phyloP scores from a whole-genome alignment of 2,797 vertebrate species.

The Oreochromis mossambicus region DNA sequence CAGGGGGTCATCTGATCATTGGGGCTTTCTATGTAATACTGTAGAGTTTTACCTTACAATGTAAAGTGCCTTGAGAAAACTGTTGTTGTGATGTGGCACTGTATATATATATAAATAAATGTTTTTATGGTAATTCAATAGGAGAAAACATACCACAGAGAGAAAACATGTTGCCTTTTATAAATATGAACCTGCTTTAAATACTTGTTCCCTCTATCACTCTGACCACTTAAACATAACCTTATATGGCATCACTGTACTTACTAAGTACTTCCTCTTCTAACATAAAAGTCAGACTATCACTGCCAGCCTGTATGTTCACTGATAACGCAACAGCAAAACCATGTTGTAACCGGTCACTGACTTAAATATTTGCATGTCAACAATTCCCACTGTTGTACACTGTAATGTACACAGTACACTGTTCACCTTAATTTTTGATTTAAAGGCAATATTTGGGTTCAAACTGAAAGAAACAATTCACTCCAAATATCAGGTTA shows the following conservation, averaged over 20 bases:
- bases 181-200: neutral
- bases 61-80: no score
- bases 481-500: neutral
- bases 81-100: no score
- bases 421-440: accelerated
- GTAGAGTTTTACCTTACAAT: no score
- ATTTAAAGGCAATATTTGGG: neutral
- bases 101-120: neutral
- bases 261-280: neutral
- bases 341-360: neutral
- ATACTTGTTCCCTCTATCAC: neutral
- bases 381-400: neutral
- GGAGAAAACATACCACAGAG: neutral
- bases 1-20: no score
- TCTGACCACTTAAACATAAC: neutral
- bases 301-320: neutral
- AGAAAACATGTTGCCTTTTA: neutral
- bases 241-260: neutral
- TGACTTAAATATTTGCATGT: neutral
- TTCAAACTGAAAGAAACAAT: neutral
- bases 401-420: neutral
- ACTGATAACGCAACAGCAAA: neutral
- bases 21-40: no score
- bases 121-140: neutral
- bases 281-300: neutral